These are phyloP conservation scores for Eustalomyia histrio DNA, from an alignment of 2,888 invertebrate genomes.

Conservation along the genomic window DNA sequence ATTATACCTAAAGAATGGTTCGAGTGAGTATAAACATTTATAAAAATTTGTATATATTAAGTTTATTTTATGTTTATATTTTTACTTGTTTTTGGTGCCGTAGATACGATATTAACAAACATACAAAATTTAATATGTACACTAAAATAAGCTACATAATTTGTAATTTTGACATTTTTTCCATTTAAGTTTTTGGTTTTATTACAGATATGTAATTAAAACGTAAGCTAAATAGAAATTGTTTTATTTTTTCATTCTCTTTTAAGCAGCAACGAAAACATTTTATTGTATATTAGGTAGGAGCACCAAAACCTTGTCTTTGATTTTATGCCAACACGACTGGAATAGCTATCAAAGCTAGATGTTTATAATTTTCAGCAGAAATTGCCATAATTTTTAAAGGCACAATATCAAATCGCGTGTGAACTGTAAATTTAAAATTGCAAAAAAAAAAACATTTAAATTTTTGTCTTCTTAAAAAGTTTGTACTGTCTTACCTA, in stretches of 20 bases:
- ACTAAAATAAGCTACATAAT: constrained; percentile 43
- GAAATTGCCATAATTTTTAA: no score
- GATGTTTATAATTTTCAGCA: no score
- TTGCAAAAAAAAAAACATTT: no score
- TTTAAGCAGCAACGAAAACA: not conserved
- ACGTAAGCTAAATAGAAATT: constrained; percentile 20
- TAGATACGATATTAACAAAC: constrained; percentile 18
- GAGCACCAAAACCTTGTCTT: no score
- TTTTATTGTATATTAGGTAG: no score
- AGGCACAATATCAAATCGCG: no score
- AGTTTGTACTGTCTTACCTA: not conserved
- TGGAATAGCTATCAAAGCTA: no score
- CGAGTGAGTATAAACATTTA: constrained; percentile 40
- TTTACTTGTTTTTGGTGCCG: constrained; percentile 28
- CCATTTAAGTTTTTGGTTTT: constrained; percentile 3
- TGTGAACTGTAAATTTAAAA: no score
- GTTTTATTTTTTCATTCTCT: not conserved
- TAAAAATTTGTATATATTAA: constrained; percentile 30
- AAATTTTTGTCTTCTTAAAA: no score
- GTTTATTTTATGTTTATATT: not conserved
- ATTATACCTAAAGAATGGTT: constrained; percentile 36
- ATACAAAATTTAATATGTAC: constrained; percentile 22
- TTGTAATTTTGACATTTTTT: constrained; percentile 49
- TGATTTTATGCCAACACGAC: no score
- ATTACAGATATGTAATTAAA: not conserved